A percentile compares a stretch with the other conserved stretches of the same genome.
Conservation (phyloP, 2,113 vertebrate genomes). For the Rhinoptilus africanus region DNA sequence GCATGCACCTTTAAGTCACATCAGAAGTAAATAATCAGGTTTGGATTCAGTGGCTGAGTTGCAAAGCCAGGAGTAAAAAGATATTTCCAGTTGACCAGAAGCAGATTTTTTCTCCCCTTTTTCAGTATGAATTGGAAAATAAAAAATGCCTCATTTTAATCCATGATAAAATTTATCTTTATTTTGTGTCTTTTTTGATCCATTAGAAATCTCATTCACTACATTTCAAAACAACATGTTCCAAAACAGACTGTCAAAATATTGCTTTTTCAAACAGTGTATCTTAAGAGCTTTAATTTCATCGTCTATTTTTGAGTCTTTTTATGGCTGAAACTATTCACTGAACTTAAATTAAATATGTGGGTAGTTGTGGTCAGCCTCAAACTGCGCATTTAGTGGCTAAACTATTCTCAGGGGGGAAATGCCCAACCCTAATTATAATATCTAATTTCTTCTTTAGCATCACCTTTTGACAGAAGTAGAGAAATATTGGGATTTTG, state of each 20-base stretch:
- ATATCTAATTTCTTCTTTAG: not conserved
- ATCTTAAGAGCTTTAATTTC: not conserved
- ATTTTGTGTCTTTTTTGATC: not conserved
- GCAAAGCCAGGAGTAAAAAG: not conserved
- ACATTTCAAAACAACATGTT: not conserved
- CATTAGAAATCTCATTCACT: not conserved
- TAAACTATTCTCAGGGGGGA: not conserved
- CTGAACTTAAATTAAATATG: not conserved
- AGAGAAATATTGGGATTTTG: not conserved
- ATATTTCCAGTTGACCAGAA: not conserved
- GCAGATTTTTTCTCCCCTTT: fast-evolving
- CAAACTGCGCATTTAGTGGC: not conserved
- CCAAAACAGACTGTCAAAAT: not conserved
- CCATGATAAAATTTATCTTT: not conserved
- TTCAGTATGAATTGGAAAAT: not conserved
- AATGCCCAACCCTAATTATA: not conserved
- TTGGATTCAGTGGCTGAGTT: not conserved
- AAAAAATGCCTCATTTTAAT: not conserved
- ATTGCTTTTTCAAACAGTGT: not conserved
- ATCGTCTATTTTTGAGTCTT: not conserved
- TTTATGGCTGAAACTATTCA: not conserved
- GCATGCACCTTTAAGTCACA: not conserved
- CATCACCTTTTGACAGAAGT: not conserved
- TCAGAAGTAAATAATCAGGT: not conserved
- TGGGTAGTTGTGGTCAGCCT: constrained; percentile 11